Evolutionary conservation across 2,113 vertebrate species (phyloP), one percentile per base, ranked within the genome.

Genomic region (Pandion haliaetus): DNA sequence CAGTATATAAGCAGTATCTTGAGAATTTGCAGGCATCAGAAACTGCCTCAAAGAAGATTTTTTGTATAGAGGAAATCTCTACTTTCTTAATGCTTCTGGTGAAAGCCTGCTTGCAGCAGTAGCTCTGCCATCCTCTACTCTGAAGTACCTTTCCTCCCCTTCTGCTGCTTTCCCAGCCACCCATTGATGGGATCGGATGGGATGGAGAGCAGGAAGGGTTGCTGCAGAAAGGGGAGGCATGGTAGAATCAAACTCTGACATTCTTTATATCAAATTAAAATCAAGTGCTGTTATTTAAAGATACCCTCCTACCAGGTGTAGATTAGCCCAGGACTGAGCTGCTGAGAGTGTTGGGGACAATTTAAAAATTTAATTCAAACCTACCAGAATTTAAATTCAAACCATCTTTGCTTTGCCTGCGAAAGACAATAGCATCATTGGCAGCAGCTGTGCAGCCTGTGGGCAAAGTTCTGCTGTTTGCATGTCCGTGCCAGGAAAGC

Each of bases 361-460:
- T 90, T 77, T 29, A 81, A 89, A 84, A 36, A 26, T 34, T 23
- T 86, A 93, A 86, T 85, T 91, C 78, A 85, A 88, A 87, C 61
- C 44, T 76, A 42, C 20, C 44, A 54, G 52, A 65, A 80, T 91
- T 93, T 87, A 87, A 79, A 82, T 87, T 82, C 81, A 65, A 76
- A 44, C 28, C 54, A 23, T 91, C 81, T 90, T 91, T 91, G 38
- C 81, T 95, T 87, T 87, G 80, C 50, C 71, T 91, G 82, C 50
- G 86, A 90, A 95, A 93, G 89, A 66, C 63, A 36, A 13, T 18
- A 73, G 78, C 78, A 47, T 66, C 11, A 10, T 23, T 70, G 62
- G 82, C 74, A 83, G 87, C 91, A 96, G 94, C 95, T 95, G 95
- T 86, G 71, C 82, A 90, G 94, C 95, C 91, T 73, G 63, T 87